Evolutionary conservation across 92 coral and sea anemone genomes (phyloP), one percentile per base, ranked within the genome.

Genomic region (Heteractis magnifica): DNA sequence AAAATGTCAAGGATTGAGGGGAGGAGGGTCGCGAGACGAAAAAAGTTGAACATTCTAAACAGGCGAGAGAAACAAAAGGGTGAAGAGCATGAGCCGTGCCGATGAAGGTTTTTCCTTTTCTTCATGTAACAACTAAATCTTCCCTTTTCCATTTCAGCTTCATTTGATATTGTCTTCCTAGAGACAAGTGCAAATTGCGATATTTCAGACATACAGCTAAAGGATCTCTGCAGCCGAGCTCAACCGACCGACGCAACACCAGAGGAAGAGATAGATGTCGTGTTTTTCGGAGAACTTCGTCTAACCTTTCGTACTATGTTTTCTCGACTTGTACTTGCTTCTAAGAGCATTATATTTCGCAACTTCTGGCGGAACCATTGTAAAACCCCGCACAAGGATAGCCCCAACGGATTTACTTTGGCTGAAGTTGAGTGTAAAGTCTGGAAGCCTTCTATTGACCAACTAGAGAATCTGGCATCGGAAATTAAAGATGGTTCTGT

Each of bases 281-380:
- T 62, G 6, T 86, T 87, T 71, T 81, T 88, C 73, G 71, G 71
- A 62, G 55, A 90, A 48, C 59, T 94, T 13, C 82, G 88, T 14
- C 13, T 68, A 2, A 52, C 75, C 14, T 70, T 52, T 6, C 78
- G 21, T n/a, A 83, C 87, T 13, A 83, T 80, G 23, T 73, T 92
- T 41, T 48, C 86, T 21, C 65, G 49, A 48, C 89, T 94, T 75
- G 50, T 53, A 0, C 56, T 76, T 68, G 84, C 85, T 8, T 77
- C 80, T 6, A 4, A 83, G 50, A 94, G 95, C 70, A 56, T 6
- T 26, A 78, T 88, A 10, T 94, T 94, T 74, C 89, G 62, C 49
- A 78, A 65, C 10, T 71, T 92, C 13, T 94, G 98, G 98, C 50
- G 26, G 23, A 72, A 87, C 68, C 75, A 82, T 81, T 83, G 92